Percentiles rank a stretch among this genome's conserved stretches.
Conservation (phyloP, 2,888 invertebrate genomes). For the Lymantria dispar region DNA sequence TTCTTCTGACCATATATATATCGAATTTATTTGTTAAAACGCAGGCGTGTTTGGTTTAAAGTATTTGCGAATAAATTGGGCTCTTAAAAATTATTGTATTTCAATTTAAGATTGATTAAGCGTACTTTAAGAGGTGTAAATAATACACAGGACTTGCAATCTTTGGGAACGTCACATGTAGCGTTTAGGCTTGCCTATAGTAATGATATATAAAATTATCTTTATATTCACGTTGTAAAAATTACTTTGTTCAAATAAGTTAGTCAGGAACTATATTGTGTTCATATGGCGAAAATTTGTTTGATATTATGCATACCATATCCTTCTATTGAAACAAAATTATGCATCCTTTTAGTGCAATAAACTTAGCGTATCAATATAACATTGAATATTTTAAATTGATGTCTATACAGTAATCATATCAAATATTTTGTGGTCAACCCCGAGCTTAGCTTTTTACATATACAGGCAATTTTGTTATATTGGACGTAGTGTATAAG, state of each 20-base stretch:
- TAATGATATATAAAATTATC: not conserved
- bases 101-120: slow-evolving; percentile 60
- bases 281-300: not conserved
- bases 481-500: slow-evolving; percentile 33
- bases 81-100: slow-evolving; percentile 62
- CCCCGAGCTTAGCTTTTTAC: slow-evolving; percentile 39
- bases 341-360: slow-evolving; percentile 23
- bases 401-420: slow-evolving; percentile 23
- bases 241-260: slow-evolving; percentile 34
- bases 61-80: slow-evolving; percentile 55
- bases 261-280: slow-evolving; percentile 9
- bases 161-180: slow-evolving; percentile 30
- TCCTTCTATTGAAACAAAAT: not conserved
- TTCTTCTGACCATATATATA: no score
- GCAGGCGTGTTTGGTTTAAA: slow-evolving; percentile 9
- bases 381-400: slow-evolving; percentile 14
- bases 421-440: slow-evolving; percentile 31
- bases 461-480: slow-evolving; percentile 27
- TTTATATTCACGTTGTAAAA: slow-evolving; percentile 24
- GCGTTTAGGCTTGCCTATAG: not conserved
- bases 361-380: slow-evolving; percentile 18
- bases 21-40: no score
- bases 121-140: slow-evolving; percentile 74
- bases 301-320: not conserved
- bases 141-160: slow-evolving; percentile 63